Conservation (phyloP, 2,797 vertebrate genomes). For the Hephaestus fuliginosus region DNA sequence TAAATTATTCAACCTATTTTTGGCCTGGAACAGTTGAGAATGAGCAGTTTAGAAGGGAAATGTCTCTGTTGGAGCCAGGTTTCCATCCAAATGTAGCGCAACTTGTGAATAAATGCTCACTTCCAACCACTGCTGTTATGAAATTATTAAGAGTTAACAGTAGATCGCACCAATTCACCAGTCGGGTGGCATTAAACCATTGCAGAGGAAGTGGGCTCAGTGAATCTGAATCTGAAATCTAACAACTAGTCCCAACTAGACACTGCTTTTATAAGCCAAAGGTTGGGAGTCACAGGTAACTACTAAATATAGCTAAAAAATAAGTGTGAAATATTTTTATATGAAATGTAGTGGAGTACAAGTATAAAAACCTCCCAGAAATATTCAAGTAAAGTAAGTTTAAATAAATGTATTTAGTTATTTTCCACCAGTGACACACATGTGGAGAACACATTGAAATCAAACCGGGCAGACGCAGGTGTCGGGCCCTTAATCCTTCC, state of each 20-base stretch:
- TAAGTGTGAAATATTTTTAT: not conserved
- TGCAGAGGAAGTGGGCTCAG: too few relatives aligned
- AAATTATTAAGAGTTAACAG: too few relatives aligned
- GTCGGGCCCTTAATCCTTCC: constrained; percentile 55
- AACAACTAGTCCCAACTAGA: too few relatives aligned
- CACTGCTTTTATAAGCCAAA: too few relatives aligned
- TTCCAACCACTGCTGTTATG: too few relatives aligned
- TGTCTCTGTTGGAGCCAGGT: not conserved
- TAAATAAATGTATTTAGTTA: not conserved
- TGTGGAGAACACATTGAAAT: constrained; percentile 1
- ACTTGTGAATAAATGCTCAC: too few relatives aligned
- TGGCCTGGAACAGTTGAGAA: not conserved
- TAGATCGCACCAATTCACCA: too few relatives aligned
- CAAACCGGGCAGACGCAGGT: constrained; percentile 57
- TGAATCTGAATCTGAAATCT: too few relatives aligned
- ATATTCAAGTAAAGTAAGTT: not conserved
- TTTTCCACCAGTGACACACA: not conserved
- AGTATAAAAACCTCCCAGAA: not conserved
- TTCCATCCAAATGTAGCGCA: too few relatives aligned
- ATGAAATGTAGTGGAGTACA: not conserved
- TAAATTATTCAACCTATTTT: too few relatives aligned
- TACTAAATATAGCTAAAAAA: not conserved
- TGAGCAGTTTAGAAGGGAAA: not conserved
- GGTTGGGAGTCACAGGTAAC: not conserved
- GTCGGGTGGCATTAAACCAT: too few relatives aligned